Conservation (phyloP, 2,888 invertebrate species). For the Cerastoderma edule region DNA sequence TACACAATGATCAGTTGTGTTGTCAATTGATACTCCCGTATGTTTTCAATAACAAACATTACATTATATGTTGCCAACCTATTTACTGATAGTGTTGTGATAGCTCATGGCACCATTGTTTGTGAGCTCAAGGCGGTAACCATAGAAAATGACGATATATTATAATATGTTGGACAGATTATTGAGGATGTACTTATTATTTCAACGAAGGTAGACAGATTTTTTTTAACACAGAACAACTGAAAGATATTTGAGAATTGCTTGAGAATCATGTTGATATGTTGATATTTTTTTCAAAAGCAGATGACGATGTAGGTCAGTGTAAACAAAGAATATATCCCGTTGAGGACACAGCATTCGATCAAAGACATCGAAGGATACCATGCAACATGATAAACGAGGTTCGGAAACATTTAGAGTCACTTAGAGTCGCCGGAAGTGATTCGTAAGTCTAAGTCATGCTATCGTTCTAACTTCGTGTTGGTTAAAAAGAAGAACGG, state of each 20-base stretch:
- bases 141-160: background rate
- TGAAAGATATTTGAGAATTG: background rate
- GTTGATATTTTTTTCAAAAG: background rate
- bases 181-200: background rate
- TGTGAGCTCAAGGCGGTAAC: background rate
- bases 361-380: constrained; percentile 5
- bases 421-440: background rate
- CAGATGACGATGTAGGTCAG: constrained; percentile 2
- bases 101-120: background rate
- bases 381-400: constrained; percentile 1
- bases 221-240: background rate
- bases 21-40: too few species aligned
- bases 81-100: background rate
- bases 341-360: background rate
- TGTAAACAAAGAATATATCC: constrained; percentile 1
- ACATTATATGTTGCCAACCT: background rate
- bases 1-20: too few species aligned
- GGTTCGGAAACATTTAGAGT: background rate
- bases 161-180: background rate
- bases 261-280: background rate
- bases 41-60: too few species aligned
- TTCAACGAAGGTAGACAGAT: background rate
- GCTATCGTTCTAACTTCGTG: background rate
- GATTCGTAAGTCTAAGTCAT: constrained; percentile 4
- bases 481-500: background rate